Conservation (phyloP, 2,888 invertebrate species). For the Mactromeris polynyma region DNA sequence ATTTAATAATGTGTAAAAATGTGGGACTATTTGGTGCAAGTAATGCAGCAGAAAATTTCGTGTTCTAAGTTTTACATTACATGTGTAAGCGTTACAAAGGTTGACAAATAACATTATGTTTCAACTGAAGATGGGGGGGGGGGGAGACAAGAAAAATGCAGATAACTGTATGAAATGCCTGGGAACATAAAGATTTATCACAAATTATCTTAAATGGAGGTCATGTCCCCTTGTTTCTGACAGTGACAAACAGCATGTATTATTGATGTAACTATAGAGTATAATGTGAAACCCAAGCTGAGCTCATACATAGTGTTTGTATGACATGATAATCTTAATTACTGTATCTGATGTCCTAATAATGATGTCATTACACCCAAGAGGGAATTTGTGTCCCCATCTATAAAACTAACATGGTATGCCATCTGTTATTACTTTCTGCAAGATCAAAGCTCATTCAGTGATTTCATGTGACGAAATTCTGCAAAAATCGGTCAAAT, state of each 20-base stretch:
- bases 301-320: neutral
- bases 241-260: neutral
- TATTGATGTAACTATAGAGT: neutral
- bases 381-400: neutral
- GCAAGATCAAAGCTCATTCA: neutral
- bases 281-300: neutral
- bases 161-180: neutral
- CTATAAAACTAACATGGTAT: neutral
- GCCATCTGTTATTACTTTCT: neutral
- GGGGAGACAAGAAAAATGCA: neutral
- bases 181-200: slow-evolving; percentile 8
- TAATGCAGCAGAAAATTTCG: neutral
- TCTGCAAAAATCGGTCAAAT: neutral
- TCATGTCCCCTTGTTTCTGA: neutral
- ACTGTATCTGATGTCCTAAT: neutral
- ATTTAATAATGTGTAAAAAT: no score
- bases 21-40: neutral
- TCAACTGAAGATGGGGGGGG: neutral
- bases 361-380: neutral
- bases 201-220: neutral
- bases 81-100: neutral
- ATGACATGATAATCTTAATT: neutral
- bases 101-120: neutral
- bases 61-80: neutral
- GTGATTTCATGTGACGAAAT: neutral